Conservation (phyloP, 1,140 invertebrate species). For the Drosophila sulfurigaster region DNA sequence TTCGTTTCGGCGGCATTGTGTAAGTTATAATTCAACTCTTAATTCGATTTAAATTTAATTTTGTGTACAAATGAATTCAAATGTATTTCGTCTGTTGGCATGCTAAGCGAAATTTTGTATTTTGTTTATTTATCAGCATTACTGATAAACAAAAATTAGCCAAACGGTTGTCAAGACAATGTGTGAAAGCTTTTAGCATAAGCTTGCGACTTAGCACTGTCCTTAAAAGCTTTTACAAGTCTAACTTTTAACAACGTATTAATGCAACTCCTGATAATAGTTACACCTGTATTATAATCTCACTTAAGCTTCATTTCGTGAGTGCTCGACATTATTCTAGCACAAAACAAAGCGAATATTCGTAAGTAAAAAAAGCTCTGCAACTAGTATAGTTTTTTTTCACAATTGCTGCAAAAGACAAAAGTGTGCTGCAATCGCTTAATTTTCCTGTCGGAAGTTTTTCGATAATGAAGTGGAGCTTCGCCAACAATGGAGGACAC, state of each 20-base stretch:
- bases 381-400: slow-evolving; percentile 13
- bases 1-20: slow-evolving; percentile 86
- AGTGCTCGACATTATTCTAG: slow-evolving; percentile 1
- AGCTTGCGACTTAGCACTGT: neutral
- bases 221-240: slow-evolving; percentile 2
- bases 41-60: slow-evolving; percentile 17
- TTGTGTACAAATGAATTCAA: slow-evolving; percentile 18
- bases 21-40: neutral
- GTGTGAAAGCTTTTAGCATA: slow-evolving; percentile 10
- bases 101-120: neutral
- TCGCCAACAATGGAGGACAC: slow-evolving; percentile 8
- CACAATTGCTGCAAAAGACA: slow-evolving; percentile 65
- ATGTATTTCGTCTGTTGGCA: neutral
- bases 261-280: neutral
- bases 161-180: slow-evolving; percentile 48
- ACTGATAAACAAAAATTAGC: slow-evolving; percentile 27
- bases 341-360: slow-evolving; percentile 12
- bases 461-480: slow-evolving; percentile 68
- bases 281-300: slow-evolving; percentile 6
- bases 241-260: too few relatives aligned
- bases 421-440: slow-evolving; percentile 68
- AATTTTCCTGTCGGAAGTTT: slow-evolving; percentile 65
- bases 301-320: neutral
- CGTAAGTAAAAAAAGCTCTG: slow-evolving; percentile 45
- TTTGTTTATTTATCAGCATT: slow-evolving; percentile 25